These are phyloP conservation scores for Ptilorrhoa leucosticta DNA, from an alignment of 2,113 vertebrate genomes.

Conservation along the genomic window DNA sequence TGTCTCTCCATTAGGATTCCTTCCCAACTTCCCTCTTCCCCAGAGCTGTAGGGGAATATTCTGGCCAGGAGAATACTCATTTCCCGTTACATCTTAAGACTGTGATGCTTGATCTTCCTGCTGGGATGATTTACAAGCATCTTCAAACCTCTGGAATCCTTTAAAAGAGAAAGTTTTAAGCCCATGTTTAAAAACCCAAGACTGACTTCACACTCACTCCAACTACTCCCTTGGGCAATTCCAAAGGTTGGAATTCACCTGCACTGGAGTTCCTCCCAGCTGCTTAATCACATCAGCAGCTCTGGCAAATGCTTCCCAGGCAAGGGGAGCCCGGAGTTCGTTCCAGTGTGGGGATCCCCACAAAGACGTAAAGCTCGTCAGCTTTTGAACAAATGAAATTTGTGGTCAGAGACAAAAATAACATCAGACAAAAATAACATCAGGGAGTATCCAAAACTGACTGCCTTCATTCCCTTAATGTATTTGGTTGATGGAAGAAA, in stretches of 20 bases:
- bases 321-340: not conserved
- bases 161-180: not conserved
- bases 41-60: not conserved
- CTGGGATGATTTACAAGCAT: not conserved
- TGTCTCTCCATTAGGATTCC: not conserved
- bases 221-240: not conserved
- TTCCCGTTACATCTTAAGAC: not conserved
- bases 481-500: not conserved
- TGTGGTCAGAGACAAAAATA: not conserved
- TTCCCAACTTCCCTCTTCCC: not conserved
- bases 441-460: not conserved
- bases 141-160: not conserved
- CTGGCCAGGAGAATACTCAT: not conserved
- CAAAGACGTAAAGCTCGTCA: not conserved
- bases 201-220: not conserved
- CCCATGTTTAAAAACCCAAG: not conserved
- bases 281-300: not conserved
- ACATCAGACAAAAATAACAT: not conserved
- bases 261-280: not conserved
- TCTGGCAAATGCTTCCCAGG: not conserved
- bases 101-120: not conserved
- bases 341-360: not conserved
- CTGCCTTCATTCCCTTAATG: not conserved
- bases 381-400: not conserved
- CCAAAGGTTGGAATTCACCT: not conserved